Percentiles rank a stretch among this genome's conserved stretches.
phyloP scores from a whole-genome alignment of 2,113 vertebrate genomes.

The Onychostoma macrolepis region DNA sequence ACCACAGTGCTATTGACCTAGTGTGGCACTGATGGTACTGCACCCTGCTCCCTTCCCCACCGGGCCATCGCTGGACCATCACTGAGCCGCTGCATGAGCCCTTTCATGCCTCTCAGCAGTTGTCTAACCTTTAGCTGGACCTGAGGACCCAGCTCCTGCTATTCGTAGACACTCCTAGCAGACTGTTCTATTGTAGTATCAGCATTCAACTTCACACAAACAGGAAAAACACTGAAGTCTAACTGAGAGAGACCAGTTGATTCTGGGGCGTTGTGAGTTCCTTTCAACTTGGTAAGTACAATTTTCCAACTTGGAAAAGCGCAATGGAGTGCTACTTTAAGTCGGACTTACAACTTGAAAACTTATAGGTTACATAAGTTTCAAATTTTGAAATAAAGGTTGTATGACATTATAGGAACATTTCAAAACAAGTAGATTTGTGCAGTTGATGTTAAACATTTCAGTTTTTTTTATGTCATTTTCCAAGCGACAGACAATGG shows the following conservation, averaged over 20 bases:
- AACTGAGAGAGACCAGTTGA: conserved; percentile 43
- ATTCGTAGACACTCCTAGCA: conserved; percentile 63
- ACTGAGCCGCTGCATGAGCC: conserved; percentile 55
- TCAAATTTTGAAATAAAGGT: not conserved
- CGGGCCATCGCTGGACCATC: conserved; percentile 64
- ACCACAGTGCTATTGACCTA: conserved; percentile 54
- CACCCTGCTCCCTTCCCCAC: conserved; percentile 15
- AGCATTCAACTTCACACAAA: conserved; percentile 44
- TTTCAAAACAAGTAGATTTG: not conserved
- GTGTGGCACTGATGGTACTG: conserved; percentile 26
- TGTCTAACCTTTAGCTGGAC: conserved; percentile 70
- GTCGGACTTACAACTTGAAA: not conserved
- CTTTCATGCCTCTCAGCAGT: conserved; percentile 77
- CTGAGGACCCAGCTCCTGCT: conserved; percentile 65
- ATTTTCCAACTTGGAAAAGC: not conserved
- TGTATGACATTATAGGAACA: not conserved
- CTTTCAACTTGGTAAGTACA: not conserved
- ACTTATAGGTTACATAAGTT: not conserved
- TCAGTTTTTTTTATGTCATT: not conserved
- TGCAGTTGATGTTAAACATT: not conserved
- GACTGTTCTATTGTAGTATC: conserved; percentile 39
- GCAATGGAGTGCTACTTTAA: not conserved
- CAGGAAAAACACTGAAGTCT: conserved; percentile 33
- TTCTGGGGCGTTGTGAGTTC: not conserved
- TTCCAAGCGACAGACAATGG: not conserved